A percentile compares a stretch with the other conserved stretches of the same genome.
These are phyloP conservation scores for Drymodes brunneopygia DNA, from an alignment of 2,113 vertebrate genomes.

Conservation along the genomic window DNA sequence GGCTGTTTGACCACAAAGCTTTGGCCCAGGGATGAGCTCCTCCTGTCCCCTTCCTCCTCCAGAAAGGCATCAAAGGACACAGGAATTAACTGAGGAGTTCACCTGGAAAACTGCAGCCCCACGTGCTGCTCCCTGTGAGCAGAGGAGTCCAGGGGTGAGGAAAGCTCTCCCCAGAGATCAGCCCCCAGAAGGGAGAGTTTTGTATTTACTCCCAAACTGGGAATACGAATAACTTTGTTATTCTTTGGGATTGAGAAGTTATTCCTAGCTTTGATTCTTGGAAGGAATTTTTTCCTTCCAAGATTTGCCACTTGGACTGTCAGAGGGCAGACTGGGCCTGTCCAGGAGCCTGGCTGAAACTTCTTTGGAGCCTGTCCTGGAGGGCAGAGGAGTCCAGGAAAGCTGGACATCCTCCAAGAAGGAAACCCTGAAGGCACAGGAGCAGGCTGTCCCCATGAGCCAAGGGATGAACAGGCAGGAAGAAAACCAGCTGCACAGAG, in stretches of 20 bases:
- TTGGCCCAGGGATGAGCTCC: no score
- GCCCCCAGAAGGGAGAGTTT: background rate
- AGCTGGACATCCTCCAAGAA: background rate
- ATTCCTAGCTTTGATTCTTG: background rate
- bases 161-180: background rate
- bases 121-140: background rate
- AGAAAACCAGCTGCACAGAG: background rate
- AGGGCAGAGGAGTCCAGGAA: background rate
- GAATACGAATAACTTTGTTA: background rate
- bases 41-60: no score
- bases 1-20: no score
- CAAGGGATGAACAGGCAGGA: background rate
- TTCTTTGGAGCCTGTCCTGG: background rate
- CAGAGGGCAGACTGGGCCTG: background rate
- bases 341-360: background rate
- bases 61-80: no score
- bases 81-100: background rate
- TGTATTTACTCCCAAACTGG: background rate
- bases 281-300: background rate
- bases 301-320: background rate
- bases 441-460: background rate
- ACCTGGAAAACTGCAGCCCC: background rate
- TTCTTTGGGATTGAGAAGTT: background rate
- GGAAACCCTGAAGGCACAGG: background rate
- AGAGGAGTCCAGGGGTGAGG: background rate